Evolutionary conservation across 2,888 invertebrate genomes (phyloP).

Genomic region (Acrobasis repandana): DNA sequence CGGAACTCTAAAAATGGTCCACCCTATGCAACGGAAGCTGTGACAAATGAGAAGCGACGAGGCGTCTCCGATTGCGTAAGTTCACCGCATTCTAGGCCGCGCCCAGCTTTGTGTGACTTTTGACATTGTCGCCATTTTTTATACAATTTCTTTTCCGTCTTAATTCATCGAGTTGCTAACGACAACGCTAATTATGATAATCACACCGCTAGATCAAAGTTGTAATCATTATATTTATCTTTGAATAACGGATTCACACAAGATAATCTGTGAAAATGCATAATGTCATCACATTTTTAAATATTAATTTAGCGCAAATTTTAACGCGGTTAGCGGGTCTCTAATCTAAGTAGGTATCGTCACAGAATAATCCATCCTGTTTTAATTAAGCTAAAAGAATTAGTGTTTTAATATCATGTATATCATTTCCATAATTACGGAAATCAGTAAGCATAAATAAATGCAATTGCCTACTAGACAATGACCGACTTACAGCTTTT

Average conservation of each 20-base stretch:
- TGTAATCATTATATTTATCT: slow-evolving; percentile 15
- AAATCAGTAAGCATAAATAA: too few species aligned
- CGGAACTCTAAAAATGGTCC: background rate
- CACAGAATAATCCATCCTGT: too few species aligned
- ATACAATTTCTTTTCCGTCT: slow-evolving; percentile 53
- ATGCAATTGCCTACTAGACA: too few species aligned
- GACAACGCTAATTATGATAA: slow-evolving; percentile 39
- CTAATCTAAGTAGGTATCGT: slow-evolving; percentile 6
- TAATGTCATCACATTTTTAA: background rate
- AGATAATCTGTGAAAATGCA: slow-evolving; percentile 10
- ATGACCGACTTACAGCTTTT: too few species aligned
- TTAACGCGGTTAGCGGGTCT: slow-evolving; percentile 13
- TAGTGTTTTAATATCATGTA: too few species aligned
- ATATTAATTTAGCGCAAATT: background rate
- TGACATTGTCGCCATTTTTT: slow-evolving; percentile 66
- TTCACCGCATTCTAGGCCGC: slow-evolving; percentile 45
- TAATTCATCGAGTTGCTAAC: slow-evolving; percentile 43
- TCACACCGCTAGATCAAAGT: slow-evolving; percentile 32
- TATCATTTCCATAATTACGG: too few species aligned
- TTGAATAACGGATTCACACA: slow-evolving; percentile 13
- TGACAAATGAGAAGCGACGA: slow-evolving; percentile 23
- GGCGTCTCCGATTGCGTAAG: slow-evolving; percentile 47
- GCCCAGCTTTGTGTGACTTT: slow-evolving; percentile 63
- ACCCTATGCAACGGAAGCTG: slow-evolving; percentile 23
- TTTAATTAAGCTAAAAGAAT: too few species aligned